Evolutionary conservation across 1,140 invertebrate species (phyloP).

Genomic region (Drosophila aff.): DNA sequence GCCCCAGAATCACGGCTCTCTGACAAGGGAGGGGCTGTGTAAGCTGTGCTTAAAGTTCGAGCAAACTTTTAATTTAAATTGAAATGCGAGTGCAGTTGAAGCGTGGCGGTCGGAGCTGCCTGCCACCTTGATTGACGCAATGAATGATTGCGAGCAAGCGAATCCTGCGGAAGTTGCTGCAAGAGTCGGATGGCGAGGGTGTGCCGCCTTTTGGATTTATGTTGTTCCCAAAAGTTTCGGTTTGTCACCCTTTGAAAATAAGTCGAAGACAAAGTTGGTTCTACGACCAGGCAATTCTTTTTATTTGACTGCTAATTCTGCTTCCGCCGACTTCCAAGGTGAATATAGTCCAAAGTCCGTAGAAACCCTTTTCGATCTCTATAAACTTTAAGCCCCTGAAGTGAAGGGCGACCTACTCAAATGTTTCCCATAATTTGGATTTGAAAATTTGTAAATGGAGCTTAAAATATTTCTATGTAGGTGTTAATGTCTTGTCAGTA

Average conservation of each 20-base stretch:
- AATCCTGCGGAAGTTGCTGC: constrained; percentile 8
- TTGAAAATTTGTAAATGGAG: background rate
- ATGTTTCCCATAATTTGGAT: background rate
- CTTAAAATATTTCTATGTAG: background rate
- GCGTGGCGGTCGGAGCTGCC: constrained; percentile 32
- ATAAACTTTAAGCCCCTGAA: background rate
- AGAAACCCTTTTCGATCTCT: too few relatives aligned
- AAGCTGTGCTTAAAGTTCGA: constrained; percentile 68
- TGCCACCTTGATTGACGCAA: constrained; percentile 67
- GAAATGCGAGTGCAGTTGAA: constrained; percentile 64
- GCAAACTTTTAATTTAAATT: constrained; percentile 78
- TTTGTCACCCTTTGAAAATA: constrained; percentile 41
- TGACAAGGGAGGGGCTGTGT: background rate
- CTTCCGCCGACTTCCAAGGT: background rate
- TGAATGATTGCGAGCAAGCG: constrained; percentile 63
- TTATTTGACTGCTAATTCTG: background rate
- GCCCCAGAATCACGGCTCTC: constrained; percentile 6
- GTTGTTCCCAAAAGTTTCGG: constrained; percentile 19
- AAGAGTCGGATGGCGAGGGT: constrained; percentile 1
- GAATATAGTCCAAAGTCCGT: background rate
- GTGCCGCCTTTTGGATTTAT: constrained; percentile 26
- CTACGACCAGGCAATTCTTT: background rate
- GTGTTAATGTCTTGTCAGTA: background rate
- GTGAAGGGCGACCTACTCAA: background rate
- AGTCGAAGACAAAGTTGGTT: constrained; percentile 19